Percentiles rank a stretch among this genome's conserved stretches.
Conservation (phyloP, 2,888 invertebrate species). For the Argyresthia albistria region DNA sequence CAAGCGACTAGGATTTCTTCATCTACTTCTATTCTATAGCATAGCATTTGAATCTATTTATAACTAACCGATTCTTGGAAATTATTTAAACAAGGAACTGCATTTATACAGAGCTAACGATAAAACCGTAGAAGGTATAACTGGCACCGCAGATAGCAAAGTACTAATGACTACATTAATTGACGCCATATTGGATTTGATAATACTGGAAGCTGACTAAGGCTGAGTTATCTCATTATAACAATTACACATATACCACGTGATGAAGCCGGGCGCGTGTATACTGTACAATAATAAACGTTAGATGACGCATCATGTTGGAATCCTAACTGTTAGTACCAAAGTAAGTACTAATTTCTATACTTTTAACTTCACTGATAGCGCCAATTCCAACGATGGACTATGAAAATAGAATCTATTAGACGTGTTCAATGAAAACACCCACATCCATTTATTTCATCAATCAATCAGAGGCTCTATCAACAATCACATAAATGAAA, state of each 20-base stretch:
- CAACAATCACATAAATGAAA: conserved; percentile 12
- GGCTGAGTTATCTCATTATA: conserved; percentile 32
- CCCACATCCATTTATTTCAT: conserved; percentile 29
- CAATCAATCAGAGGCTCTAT: conserved; percentile 33
- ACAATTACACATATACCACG: conserved; percentile 21
- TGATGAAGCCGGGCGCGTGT: conserved; percentile 4
- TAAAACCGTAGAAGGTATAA: neutral
- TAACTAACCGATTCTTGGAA: too few relatives aligned
- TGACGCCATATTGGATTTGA: conserved; percentile 12
- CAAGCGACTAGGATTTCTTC: neutral
- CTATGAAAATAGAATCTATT: too few relatives aligned
- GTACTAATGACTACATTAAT: neutral
- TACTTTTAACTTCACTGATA: neutral
- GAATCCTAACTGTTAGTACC: neutral
- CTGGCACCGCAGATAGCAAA: neutral
- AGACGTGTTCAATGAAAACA: conserved; percentile 21
- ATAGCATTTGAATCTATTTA: too few relatives aligned
- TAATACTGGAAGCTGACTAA: conserved; percentile 22
- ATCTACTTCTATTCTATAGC: neutral
- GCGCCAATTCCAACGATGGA: too few relatives aligned
- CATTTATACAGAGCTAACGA: neutral
- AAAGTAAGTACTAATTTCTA: neutral
- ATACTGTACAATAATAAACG: neutral
- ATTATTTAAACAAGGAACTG: too few relatives aligned
- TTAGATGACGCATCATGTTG: neutral